phyloP scores from a whole-genome alignment of 2,888 invertebrate genomes.

The Parthenolecanium corni region DNA sequence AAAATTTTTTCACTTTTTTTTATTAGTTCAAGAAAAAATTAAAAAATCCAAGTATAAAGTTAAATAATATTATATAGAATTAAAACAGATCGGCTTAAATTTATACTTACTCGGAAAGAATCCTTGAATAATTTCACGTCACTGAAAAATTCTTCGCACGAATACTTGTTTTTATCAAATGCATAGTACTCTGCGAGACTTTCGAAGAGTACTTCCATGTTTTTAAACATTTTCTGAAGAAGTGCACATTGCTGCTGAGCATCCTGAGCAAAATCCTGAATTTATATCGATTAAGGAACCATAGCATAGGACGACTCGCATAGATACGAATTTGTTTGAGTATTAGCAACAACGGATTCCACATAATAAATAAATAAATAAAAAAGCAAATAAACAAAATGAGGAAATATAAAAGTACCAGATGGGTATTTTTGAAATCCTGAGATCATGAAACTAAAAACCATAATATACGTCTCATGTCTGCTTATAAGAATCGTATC shows the following conservation, averaged over 20 bases:
- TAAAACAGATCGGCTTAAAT: too few species aligned
- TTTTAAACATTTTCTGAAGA: slow-evolving; percentile 82
- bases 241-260: slow-evolving; percentile 79
- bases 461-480: too few species aligned
- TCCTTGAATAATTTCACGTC: slow-evolving; percentile 93
- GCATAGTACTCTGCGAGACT: slow-evolving; percentile 80
- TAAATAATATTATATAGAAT: neutral
- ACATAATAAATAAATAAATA: too few species aligned
- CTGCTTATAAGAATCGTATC: too few species aligned
- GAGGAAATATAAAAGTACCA: too few species aligned
- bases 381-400: too few species aligned
- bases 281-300: slow-evolving; percentile 33
- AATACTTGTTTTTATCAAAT: slow-evolving; percentile 86
- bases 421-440: too few species aligned
- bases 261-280: slow-evolving; percentile 57
- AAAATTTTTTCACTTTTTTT: neutral
- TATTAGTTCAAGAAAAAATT: neutral
- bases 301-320: too few species aligned
- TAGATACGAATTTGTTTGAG: too few species aligned
- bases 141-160: slow-evolving; percentile 87
- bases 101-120: slow-evolving; percentile 59
- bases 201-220: slow-evolving; percentile 76
- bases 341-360: too few species aligned
- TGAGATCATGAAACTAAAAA: too few species aligned
- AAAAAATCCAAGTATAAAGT: neutral